phyloP scores from a whole-genome alignment of 2,888 invertebrate genomes.

The Nemotelus nigrinus region DNA sequence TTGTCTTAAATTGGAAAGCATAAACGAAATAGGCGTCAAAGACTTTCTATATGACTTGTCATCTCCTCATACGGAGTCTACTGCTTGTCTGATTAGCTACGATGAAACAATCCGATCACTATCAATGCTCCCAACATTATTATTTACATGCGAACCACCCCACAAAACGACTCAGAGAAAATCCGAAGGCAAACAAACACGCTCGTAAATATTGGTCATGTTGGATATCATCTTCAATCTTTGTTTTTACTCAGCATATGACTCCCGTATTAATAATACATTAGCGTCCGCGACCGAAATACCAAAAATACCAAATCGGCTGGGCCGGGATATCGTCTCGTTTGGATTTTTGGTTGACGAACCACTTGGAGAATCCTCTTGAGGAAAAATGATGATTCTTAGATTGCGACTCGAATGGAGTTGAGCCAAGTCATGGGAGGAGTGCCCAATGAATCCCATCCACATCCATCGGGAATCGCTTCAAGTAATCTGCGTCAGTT shows the following conservation, averaged over 20 bases:
- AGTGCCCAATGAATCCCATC: slow-evolving; percentile 19
- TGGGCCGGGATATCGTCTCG: not conserved
- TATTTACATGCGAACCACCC: no score
- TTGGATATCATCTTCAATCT: slow-evolving; percentile 35
- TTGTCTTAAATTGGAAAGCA: no score
- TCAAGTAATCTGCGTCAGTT: slow-evolving; percentile 23
- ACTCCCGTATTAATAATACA: slow-evolving; percentile 15
- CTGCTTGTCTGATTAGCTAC: no score
- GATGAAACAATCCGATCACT: no score
- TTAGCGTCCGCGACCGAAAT: slow-evolving; percentile 1
- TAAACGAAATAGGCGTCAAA: no score
- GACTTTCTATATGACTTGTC: no score
- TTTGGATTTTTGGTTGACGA: slow-evolving; percentile 37
- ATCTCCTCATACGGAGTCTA: no score
- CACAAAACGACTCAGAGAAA: no score
- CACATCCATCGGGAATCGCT: not conserved
- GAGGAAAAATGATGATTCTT: slow-evolving; percentile 32
- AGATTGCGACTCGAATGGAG: not conserved
- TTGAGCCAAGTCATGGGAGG: slow-evolving; percentile 16
- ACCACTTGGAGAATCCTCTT: slow-evolving; percentile 41
- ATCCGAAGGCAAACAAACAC: slow-evolving; percentile 5
- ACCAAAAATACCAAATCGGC: slow-evolving; percentile 5
- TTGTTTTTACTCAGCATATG: slow-evolving; percentile 30
- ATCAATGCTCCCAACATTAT: no score
- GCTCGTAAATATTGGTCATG: slow-evolving; percentile 30